phyloP scores from a whole-genome alignment of 2,113 vertebrate species.

The Tachuris rubrigastra region DNA sequence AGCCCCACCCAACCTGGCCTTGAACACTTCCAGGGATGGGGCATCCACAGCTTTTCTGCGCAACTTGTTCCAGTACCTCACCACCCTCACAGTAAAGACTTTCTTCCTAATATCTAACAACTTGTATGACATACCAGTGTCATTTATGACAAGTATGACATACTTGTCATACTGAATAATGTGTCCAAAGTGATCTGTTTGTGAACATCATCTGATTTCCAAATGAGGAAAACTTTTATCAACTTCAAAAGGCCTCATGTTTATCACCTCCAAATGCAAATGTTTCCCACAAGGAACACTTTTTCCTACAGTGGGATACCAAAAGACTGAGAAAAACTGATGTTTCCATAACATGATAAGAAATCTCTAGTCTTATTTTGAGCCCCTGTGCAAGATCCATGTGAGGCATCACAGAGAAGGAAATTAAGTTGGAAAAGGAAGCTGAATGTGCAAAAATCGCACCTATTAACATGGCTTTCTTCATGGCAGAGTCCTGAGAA shows the following conservation, averaged over 20 bases:
- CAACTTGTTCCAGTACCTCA: not conserved
- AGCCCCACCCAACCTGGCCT: not conserved
- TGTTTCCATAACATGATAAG: not conserved
- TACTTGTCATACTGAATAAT: not conserved
- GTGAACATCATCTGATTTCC: not conserved
- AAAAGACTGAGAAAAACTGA: not conserved
- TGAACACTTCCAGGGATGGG: not conserved
- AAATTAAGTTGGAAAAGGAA: not conserved
- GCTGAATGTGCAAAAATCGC: not conserved
- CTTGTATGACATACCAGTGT: not conserved
- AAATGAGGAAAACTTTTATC: not conserved
- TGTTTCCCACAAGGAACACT: not conserved
- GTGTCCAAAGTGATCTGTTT: not conserved
- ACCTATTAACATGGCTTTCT: not conserved
- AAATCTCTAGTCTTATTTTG: not conserved
- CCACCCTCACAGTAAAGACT: not conserved
- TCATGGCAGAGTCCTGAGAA: not conserved
- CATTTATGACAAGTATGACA: not conserved
- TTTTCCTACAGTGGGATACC: not conserved
- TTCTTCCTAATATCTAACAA: not conserved
- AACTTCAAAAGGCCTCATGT: not conserved
- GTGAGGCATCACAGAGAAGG: not conserved
- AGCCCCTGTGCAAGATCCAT: not conserved
- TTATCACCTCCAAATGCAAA: not conserved
- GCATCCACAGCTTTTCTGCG: not conserved